phyloP scores from a whole-genome alignment of 2,113 vertebrate species.

The Aix galericulata region DNA sequence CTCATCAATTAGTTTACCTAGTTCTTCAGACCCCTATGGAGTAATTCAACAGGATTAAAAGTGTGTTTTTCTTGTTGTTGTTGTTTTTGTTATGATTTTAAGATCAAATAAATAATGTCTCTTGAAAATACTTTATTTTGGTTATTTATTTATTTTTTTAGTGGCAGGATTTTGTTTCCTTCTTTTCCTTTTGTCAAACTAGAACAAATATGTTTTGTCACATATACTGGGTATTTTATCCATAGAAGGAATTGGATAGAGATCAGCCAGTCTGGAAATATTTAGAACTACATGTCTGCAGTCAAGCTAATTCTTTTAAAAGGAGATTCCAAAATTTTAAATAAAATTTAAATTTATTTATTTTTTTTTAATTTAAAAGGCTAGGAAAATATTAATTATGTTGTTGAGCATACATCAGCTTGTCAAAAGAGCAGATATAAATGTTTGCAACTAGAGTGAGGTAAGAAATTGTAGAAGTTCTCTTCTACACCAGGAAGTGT shows the following conservation, averaged over 20 bases:
- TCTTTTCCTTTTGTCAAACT: not conserved
- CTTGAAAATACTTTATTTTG: not conserved
- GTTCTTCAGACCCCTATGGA: not conserved
- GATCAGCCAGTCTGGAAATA: not conserved
- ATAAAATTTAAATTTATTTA: not conserved
- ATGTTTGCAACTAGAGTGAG: not conserved
- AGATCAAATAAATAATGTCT: too few relatives aligned
- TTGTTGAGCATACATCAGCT: not conserved
- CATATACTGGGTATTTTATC: not conserved
- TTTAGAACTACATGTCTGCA: not conserved
- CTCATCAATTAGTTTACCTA: not conserved
- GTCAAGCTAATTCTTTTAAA: not conserved
- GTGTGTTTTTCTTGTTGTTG: not conserved
- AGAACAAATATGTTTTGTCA: not conserved
- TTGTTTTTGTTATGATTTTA: not conserved
- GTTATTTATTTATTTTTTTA: not conserved
- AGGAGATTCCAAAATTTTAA: not conserved
- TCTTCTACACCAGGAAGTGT: not conserved
- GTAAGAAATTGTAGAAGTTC: not conserved
- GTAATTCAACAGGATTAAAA: not conserved
- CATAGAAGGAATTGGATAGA: not conserved
- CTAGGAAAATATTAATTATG: not conserved
- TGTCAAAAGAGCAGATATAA: not conserved
- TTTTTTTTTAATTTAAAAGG: not conserved
- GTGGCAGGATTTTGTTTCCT: not conserved